A percentile compares a stretch with the other conserved stretches of the same genome.
Evolutionary conservation across 2,888 invertebrate species (phyloP).

Genomic region (Meteorus colon): DNA sequence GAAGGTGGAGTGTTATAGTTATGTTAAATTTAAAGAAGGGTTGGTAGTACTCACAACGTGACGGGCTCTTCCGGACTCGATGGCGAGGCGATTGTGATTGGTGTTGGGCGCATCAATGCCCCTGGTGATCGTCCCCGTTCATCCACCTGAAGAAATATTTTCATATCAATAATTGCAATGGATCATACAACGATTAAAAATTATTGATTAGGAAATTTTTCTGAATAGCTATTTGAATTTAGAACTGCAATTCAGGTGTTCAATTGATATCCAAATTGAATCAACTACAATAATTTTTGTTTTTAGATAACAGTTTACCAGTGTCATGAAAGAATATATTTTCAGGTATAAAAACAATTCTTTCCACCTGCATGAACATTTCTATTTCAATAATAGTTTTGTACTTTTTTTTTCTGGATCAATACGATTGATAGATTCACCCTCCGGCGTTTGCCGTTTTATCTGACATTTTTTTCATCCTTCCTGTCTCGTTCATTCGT

Average conservation of each 20-base stretch:
- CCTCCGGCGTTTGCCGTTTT: neutral
- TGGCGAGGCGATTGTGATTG: constrained; percentile 63
- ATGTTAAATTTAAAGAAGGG: neutral
- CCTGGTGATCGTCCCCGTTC: constrained; percentile 71
- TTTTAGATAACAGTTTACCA: no score
- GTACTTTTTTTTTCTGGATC: constrained; percentile 31
- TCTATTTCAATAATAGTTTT: neutral
- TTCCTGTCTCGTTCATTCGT: constrained; percentile 6
- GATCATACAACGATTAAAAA: no score
- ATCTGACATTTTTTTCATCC: constrained; percentile 35
- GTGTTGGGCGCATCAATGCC: constrained; percentile 67
- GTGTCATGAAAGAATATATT: no score
- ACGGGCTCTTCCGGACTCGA: constrained; percentile 71
- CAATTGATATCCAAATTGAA: no score
- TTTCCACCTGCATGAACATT: no score
- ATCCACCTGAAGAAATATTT: constrained; percentile 65
- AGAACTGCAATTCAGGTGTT: no score
- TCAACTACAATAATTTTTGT: no score
- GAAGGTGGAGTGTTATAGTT: neutral
- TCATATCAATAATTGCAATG: neutral
- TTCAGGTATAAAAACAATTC: no score
- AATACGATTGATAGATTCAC: constrained; percentile 36
- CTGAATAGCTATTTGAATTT: no score
- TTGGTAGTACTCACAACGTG: constrained; percentile 67
- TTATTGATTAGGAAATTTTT: no score